Base-by-base conservation (phyloP, 2,113 vertebrate genomes). In the Psophia crepitans region DNA sequence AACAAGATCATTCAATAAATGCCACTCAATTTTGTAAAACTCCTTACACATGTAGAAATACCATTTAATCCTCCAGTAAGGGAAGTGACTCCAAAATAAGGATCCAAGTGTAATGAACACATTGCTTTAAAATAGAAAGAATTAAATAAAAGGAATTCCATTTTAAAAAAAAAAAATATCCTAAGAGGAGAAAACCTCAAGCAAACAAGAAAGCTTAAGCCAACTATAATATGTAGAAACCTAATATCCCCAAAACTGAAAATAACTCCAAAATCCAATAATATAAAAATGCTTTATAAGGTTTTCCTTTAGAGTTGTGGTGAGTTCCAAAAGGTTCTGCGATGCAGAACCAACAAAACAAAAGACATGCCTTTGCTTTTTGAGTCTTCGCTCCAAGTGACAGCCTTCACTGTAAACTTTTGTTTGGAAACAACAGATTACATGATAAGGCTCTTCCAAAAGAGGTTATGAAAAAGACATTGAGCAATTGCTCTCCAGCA, bases 1-100 rank as follows among this genome's bases (percentile, higher is more conserved):
- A 98, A 86, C 83, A 97, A 97, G 97, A 96, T 97, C 96, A 97
- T 97, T 91, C 96, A 96, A 95, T 96, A 98, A 98, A 96, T 97
- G 87, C 92, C 93, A 94, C 95, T 96, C 91, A 90, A 57, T 97
- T 97, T 97, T 98, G 91, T 96, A 96, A 91, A 96, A 94, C 90
- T 80, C 84, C 95, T 96, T 95, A 96, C 95, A 97, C 93, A 97
- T 76, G 75, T 92, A 91, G 87, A 95, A 96, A 97, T 96, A 89
- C 76, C 87, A 95, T 96, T 96, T 93, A 97, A 97, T 96, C 80
- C 80, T 95, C 86, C 46, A 90, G 44, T 90, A 97, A 97, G 65
- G 66, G 93, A 98, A 97, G 82, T 27, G 58, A 89, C 94, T 97
- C 87, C 84, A 97, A 97, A 94, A 95, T 87, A 91, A 94, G 56